phyloP scores from a whole-genome alignment of 2,113 vertebrate species.

The Petrocephalus microphthalmus region DNA sequence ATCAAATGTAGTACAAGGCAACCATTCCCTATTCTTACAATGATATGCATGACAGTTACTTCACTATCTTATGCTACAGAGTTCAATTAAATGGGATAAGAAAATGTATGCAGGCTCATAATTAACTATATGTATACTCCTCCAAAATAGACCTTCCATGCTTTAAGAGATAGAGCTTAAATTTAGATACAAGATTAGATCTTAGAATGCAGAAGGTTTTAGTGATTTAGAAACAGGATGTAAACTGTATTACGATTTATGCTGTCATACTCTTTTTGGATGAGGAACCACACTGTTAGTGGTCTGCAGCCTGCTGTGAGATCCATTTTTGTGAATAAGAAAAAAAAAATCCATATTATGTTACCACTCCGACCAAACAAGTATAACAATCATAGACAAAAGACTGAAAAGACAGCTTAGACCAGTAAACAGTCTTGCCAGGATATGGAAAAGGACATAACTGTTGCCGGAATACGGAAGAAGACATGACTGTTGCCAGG shows the following conservation, averaged over 20 bases:
- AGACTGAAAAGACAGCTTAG: no score
- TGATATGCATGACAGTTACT: no score
- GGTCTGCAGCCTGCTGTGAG: no score
- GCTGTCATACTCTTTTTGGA: no score
- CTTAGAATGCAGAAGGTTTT: no score
- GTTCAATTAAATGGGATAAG: background rate
- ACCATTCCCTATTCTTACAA: no score
- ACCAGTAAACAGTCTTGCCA: background rate
- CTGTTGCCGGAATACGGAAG: background rate
- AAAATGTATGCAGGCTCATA: background rate
- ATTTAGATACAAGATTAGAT: background rate
- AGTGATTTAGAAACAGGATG: no score
- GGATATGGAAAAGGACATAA: background rate
- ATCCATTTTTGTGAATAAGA: background rate
- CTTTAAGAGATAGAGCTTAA: background rate
- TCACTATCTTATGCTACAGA: no score
- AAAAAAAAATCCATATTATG: background rate
- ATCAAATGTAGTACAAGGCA: no score
- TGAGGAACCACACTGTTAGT: no score
- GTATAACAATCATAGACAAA: background rate
- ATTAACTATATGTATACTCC: background rate
- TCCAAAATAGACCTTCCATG: background rate
- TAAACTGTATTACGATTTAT: no score
- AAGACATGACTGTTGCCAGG: background rate
- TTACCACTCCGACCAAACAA: background rate